phyloP scores from a whole-genome alignment of 2,888 invertebrate genomes.

The Trileptium ribeirensis region DNA sequence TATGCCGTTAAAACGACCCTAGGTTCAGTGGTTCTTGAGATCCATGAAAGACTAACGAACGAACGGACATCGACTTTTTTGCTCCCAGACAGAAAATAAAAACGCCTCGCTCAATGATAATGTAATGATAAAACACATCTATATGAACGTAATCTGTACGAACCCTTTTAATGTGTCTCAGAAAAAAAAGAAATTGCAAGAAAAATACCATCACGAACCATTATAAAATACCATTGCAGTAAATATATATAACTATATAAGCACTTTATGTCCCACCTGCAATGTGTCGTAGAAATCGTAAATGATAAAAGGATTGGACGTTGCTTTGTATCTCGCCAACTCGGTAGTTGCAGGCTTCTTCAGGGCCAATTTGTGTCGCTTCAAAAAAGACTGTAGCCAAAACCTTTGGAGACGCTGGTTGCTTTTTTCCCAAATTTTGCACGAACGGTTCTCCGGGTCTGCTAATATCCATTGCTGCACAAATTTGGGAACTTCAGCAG shows the following conservation, averaged over 20 bases:
- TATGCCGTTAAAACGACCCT: too few species aligned
- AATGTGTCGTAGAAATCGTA: neutral
- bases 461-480: slow-evolving; percentile 1
- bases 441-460: neutral
- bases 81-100: too few species aligned
- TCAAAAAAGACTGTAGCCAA: neutral
- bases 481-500: neutral
- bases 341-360: neutral
- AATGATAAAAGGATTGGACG: neutral
- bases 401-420: neutral
- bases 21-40: too few species aligned
- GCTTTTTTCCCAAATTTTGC: neutral
- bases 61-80: too few species aligned
- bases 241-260: neutral
- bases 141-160: too few species aligned
- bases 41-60: too few species aligned
- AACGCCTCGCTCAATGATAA: too few species aligned
- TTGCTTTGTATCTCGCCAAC: neutral
- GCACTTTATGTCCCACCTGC: too few species aligned
- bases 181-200: neutral
- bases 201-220: too few species aligned
- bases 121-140: too few species aligned
- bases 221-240: too few species aligned
- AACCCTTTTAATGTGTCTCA: too few species aligned
- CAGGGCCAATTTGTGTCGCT: neutral